Base-by-base conservation (phyloP, 2,797 vertebrate genomes). In the Orientallactaga sibirica region DNA sequence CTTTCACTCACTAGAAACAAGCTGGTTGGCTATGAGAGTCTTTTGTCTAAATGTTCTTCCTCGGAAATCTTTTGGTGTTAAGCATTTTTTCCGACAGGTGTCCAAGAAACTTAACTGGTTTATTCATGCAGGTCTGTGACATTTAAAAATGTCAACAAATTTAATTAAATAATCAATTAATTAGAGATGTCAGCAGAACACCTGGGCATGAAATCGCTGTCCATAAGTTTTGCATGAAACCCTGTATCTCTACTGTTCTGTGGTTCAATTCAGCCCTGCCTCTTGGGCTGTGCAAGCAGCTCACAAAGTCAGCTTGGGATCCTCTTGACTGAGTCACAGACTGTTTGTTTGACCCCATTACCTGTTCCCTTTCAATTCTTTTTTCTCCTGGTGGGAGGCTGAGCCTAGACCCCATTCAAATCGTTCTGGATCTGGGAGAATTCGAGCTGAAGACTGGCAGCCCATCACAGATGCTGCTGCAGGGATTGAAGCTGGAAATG, bases 1-100 rank as follows among this genome's bases (percentile, higher is more conserved):
- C 29, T 66, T 25, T 68, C 5, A 6, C 43, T 55, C 43, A 18
- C 0, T 3, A 52, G 66, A 0, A 6, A 55, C 29, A 22, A 16
- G 20, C n/a, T 33, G 22, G 67, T n/a, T 24, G 82, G 29, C 15
- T 33, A 11, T 8, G 18, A 8, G 6, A 62, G 2, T 43, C 70
- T 52, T 62, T 22, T 25, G 7, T 19, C 70, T 43, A 48, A 0
- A 55, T 85, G 71, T 66, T 77, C 61, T 91, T 27, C 43, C 70
- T 71, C 43, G 9, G 22, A 37, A 9, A 7, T 25, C 37, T 68
- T 76, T 27, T 67, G 71, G n/a, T 19, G 4, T 24, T 52, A 22
- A 24, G 29, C 12, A 11, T 73, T 71, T 91, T 91, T 80, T 55
- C 79, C 43, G 80, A 92, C 76, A 48, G 8, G 3, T n/a, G n/a